phyloP scores from a whole-genome alignment of 2,797 vertebrate species.

The Gobio occitaniae region DNA sequence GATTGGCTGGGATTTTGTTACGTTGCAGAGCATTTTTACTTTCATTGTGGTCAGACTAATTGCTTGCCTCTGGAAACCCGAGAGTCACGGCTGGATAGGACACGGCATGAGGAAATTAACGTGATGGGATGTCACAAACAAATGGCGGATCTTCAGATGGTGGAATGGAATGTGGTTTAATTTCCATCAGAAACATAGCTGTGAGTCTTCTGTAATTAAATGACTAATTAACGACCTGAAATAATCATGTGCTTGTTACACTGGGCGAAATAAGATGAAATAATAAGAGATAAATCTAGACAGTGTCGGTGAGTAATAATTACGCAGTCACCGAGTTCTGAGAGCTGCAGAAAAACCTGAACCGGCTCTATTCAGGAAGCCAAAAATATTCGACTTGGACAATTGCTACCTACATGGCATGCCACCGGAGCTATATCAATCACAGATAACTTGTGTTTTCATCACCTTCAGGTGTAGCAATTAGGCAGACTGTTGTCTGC shows the following conservation, averaged over 20 bases:
- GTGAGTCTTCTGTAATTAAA: constrained; percentile 46
- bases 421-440: constrained; percentile 44
- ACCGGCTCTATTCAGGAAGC: constrained; percentile 11
- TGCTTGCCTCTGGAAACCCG: background rate
- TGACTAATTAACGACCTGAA: constrained; percentile 42
- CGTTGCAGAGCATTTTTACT: background rate
- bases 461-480: constrained; percentile 61
- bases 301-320: constrained; percentile 4
- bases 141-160: constrained; percentile 7
- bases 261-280: background rate
- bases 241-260: constrained; percentile 26
- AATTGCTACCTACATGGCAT: constrained; percentile 19
- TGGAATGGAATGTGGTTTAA: background rate
- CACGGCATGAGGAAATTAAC: constrained; percentile 11
- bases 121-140: constrained; percentile 27
- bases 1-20: background rate
- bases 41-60: constrained; percentile 15
- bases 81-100: constrained; percentile 6
- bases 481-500: constrained; percentile 65
- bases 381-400: constrained; percentile 25
- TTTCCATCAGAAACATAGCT: constrained; percentile 23
- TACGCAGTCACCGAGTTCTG: background rate
- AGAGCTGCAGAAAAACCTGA: background rate
- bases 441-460: constrained; percentile 54
- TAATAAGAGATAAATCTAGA: constrained; percentile 23